phyloP scores from a whole-genome alignment of 1,140 invertebrate species.

The Thaumatotibia leucotreta region DNA sequence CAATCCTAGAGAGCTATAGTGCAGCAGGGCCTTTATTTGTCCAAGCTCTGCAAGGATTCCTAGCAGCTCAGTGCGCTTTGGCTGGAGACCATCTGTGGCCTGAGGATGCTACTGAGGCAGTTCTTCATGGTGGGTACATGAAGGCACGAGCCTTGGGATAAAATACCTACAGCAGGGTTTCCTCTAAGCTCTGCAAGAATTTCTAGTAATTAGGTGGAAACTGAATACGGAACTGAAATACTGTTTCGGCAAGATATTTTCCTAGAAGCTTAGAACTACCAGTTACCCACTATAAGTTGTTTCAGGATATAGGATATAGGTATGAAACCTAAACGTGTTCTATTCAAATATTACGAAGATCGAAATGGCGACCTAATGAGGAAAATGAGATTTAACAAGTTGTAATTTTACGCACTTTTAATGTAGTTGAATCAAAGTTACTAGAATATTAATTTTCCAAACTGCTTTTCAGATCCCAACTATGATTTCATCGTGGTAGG shows the following conservation, averaged over 20 bases:
- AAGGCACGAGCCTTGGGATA: neutral
- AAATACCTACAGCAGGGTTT: slow-evolving; percentile 73
- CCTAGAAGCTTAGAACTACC: too few relatives aligned
- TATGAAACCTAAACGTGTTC: too few relatives aligned
- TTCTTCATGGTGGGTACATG: slow-evolving; percentile 43
- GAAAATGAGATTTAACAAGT: too few relatives aligned
- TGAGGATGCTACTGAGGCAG: slow-evolving; percentile 70
- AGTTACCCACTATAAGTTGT: too few relatives aligned
- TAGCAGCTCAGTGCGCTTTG: slow-evolving; percentile 76
- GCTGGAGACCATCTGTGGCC: slow-evolving; percentile 75
- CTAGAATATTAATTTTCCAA: neutral
- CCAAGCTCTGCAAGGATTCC: slow-evolving; percentile 73
- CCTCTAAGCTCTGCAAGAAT: slow-evolving; percentile 74
- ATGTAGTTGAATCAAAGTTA: too few relatives aligned
- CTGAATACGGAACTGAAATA: too few relatives aligned
- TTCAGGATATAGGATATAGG: too few relatives aligned
- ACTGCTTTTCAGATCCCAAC: slow-evolving; percentile 57
- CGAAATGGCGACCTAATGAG: too few relatives aligned
- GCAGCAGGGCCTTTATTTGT: slow-evolving; percentile 71
- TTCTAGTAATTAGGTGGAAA: slow-evolving; percentile 76
- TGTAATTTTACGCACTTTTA: too few relatives aligned
- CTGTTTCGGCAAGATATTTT: too few relatives aligned
- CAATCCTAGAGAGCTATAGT: slow-evolving; percentile 35
- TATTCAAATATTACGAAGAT: too few relatives aligned
- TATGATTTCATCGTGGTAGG: slow-evolving; percentile 89